Evolutionary conservation across 2,888 invertebrate genomes (phyloP).

Genomic region (Gastracanthus pulcherrimus): DNA sequence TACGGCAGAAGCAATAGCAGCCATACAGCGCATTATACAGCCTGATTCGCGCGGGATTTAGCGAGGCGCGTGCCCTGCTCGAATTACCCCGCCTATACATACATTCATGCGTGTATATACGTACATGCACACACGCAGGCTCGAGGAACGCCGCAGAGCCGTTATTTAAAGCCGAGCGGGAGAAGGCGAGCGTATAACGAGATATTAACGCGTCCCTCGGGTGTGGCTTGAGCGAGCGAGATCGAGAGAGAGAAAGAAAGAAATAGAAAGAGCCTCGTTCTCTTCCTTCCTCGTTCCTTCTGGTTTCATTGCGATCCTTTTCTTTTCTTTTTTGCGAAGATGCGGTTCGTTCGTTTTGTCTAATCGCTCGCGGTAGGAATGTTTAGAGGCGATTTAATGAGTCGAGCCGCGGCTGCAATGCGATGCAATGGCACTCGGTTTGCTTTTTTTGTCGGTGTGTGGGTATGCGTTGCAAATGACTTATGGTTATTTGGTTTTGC

Average conservation of each 20-base stretch:
- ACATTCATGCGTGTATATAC: background rate
- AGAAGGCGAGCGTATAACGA: conserved; percentile 40
- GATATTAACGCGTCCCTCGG: conserved; percentile 50
- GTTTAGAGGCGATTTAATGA: conserved; percentile 10
- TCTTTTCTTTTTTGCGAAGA: background rate
- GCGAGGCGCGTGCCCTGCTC: conserved; percentile 17
- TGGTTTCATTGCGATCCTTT: background rate
- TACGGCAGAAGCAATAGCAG: too few species aligned
- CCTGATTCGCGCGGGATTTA: conserved; percentile 46
- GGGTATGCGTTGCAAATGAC: background rate
- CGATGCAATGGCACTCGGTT: background rate
- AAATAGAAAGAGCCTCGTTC: too few species aligned
- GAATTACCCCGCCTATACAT: background rate
- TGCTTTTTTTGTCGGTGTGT: background rate
- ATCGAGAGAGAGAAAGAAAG: too few species aligned
- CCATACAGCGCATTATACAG: background rate
- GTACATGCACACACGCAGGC: too few species aligned
- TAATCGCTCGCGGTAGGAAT: background rate
- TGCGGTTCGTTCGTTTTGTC: conserved; percentile 11
- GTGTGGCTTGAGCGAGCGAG: too few species aligned
- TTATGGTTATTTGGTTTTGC: conserved; percentile 23
- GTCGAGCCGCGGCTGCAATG: background rate
- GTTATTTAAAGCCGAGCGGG: conserved; percentile 37
- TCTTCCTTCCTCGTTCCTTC: background rate
- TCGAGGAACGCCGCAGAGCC: background rate